Base-by-base conservation (phyloP, 2,888 invertebrate genomes). In the Nymphalis polychloros region DNA sequence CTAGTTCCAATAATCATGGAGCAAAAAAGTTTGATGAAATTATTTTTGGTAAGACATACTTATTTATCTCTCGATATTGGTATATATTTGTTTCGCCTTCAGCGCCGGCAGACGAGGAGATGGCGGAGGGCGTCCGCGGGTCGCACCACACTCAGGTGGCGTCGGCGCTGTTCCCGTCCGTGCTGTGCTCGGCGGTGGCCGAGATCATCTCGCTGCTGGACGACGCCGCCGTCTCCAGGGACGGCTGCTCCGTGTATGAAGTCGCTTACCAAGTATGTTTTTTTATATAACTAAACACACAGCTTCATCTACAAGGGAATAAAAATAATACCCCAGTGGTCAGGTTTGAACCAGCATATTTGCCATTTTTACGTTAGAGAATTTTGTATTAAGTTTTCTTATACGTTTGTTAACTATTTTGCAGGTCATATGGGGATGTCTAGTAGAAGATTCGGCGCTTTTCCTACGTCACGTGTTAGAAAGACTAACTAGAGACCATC, bases 381-480 rank as follows among this genome's bases (percentile, higher is more conserved):
- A 19, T 19, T 4, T 49, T 50, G n/a, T 50, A n/a, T 50, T 20
- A 8, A 6, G 3, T 49, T 20, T 23, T 23, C 52, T 8, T 23
- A 4, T 20, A 16, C 8, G 13, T 23, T 52, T 16, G n/a, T 41
- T n/a, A 7, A 27, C 5, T 10, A 52, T 55, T 13, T 62, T 75
- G 55, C 89, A 97, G 95, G 97, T 98, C 0, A 98, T 99, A 76
- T 99, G 99, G 99, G 96, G 96, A 72, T 99, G 99, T 84, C 93
- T 99, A 57, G 99, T 99, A 0, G 99, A 99, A 92, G 99, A 99
- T 82, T 98, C 99, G 0, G 97, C 98, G 0, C 89, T 99, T 1
- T 99, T 99, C 87, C 93, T 99, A 52, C 95, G 99, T 16, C 98
- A 99, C 82, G 98, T 99, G 59, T 93, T 99, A 53, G 99, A 99